Base-by-base conservation (phyloP, 2,888 invertebrate genomes). In the Miltochrista miniata region DNA sequence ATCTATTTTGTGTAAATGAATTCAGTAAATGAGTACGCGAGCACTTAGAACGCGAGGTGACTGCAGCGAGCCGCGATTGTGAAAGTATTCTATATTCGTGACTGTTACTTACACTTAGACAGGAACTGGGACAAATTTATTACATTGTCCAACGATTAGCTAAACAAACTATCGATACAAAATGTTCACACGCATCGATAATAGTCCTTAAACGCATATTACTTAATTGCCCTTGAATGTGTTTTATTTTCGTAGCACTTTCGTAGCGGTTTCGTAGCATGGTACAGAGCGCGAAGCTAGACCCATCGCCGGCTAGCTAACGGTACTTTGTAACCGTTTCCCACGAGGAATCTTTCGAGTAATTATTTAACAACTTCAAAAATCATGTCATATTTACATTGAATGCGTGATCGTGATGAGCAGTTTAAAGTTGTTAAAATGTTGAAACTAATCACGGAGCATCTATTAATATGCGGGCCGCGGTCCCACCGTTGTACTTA, bases 1-100 rank as follows among this genome's bases (percentile, higher is more conserved):
- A 76, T 74, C 68, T 76, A 79, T 78, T 80, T 72, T 74, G 75
- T 79, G 79, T 76, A 81, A 82, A 81, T 78, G 80, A 76, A 80
- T 76, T 77, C 71, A 73, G 61, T 70, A 69, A 70, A 70, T 54
- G 57, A 64, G 66, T 78, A 77, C 74, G 76, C 76, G 81, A 77
- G 68, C 67, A 64, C 54, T 49, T 68, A 70, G 77, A 85, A 83
- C 84, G 75, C 67, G 74, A 72, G 66, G 67, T 70, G 76, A 79
- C 61, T 74, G 79, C 82, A 76, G 74, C 70, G 72, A 68, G 61
- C 54, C 60, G 33, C 35, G 56, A 52, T 70, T 72, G 70, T 71
- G 66, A 70, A 70, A 70, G 65, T 56, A 58, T 60, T 51, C 54
- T 61, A 48, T 60, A 51, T 57, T 51, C 56, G 56, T 59, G 56